Conservation (phyloP, 2,888 invertebrate genomes). For the Argyresthia albistria region DNA sequence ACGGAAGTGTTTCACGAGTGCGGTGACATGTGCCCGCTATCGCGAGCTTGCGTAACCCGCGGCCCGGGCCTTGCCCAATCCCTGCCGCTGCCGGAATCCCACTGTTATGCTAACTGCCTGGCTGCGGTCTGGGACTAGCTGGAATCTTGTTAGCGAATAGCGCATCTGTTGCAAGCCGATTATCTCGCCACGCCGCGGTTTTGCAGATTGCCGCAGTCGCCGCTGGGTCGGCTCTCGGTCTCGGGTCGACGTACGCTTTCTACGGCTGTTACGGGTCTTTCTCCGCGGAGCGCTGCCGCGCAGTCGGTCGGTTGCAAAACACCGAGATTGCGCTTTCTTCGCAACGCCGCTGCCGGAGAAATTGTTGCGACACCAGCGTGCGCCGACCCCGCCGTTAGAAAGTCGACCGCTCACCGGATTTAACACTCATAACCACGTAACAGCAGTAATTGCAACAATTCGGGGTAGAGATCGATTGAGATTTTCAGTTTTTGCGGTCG, state of each 20-base stretch:
- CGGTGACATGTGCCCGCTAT: conserved; percentile 62
- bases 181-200: conserved; percentile 24
- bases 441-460: conserved; percentile 65
- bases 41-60: conserved; percentile 53
- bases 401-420: conserved; percentile 70
- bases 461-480: conserved; percentile 54
- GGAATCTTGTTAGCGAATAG: conserved; percentile 42
- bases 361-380: conserved; percentile 69
- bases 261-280: conserved; percentile 36
- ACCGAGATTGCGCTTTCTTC: conserved; percentile 72
- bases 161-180: conserved; percentile 34
- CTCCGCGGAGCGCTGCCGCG: conserved; percentile 23
- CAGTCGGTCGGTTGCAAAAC: conserved; percentile 59
- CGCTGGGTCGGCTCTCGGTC: too few relatives aligned
- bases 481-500: conserved; percentile 58
- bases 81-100: conserved; percentile 6
- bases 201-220: conserved; percentile 16
- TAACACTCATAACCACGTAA: conserved; percentile 54
- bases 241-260: conserved; percentile 55
- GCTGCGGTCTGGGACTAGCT: conserved; percentile 27
- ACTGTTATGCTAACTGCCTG: conserved; percentile 27
- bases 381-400: conserved; percentile 68
- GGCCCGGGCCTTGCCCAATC: conserved; percentile 49
- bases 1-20: conserved; percentile 68
- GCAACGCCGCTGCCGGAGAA: conserved; percentile 57